Evolutionary conservation across 2,113 vertebrate species (phyloP).

Genomic region (Festucalex cinctus): DNA sequence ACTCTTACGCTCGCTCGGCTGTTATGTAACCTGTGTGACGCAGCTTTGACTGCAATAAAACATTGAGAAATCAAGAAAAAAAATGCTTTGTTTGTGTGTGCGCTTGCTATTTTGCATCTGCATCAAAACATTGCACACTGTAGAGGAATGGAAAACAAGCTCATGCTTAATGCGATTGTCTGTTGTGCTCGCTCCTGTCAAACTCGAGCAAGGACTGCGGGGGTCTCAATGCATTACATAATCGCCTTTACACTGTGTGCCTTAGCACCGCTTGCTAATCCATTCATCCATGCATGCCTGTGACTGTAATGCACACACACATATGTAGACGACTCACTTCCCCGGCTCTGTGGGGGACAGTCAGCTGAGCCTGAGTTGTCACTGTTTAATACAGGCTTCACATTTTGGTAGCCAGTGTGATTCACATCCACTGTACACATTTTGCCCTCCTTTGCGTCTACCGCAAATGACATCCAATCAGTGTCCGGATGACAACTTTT

Average conservation of each 20-base stretch:
- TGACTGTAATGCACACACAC: constrained; percentile 39
- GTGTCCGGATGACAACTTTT: background rate
- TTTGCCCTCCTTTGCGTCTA: too few species aligned
- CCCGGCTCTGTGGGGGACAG: too few species aligned
- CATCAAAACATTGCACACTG: constrained; percentile 5
- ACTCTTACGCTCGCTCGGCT: constrained; percentile 25
- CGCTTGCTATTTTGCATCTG: background rate
- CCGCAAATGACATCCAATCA: too few species aligned
- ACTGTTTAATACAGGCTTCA: constrained; percentile 32
- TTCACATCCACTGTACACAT: background rate
- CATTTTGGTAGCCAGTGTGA: background rate
- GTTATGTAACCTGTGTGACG: constrained; percentile 71
- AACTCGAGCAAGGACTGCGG: constrained; percentile 33
- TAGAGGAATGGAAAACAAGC: constrained; percentile 23
- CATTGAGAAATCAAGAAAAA: background rate
- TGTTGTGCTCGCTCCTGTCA: constrained; percentile 29
- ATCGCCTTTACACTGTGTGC: constrained; percentile 52
- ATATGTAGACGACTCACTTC: constrained; percentile 11
- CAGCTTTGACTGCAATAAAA: constrained; percentile 63
- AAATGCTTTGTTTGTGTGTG: constrained; percentile 8
- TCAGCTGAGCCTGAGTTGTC: background rate
- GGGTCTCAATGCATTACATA: constrained; percentile 54
- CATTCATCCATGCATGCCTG: constrained; percentile 56
- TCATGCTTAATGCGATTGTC: constrained; percentile 32
- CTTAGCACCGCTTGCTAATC: constrained; percentile 53